Percentiles rank a stretch among this genome's conserved stretches.
phyloP scores from a whole-genome alignment of 2,113 vertebrate genomes.

The Cairina moschata region DNA sequence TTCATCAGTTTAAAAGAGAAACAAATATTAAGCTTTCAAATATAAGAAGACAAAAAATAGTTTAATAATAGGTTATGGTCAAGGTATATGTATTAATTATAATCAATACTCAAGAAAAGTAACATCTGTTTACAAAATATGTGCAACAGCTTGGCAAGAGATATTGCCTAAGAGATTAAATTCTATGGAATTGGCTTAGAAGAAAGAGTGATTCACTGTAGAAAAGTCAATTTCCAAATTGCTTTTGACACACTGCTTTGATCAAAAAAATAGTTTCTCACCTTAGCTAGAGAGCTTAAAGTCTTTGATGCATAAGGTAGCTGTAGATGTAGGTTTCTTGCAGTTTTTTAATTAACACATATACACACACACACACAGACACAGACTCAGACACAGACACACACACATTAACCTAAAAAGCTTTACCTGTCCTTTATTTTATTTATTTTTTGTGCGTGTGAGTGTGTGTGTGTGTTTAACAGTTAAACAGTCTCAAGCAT shows the following conservation, averaged over 20 bases:
- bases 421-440: not conserved
- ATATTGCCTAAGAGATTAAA: not conserved
- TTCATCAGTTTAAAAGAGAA: not conserved
- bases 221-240: not conserved
- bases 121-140: not conserved
- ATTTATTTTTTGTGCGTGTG: not conserved
- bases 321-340: not conserved
- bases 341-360: not conserved
- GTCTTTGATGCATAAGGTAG: not conserved
- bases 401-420: not conserved
- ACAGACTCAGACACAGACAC: fast-evolving
- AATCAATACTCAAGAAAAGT: not conserved
- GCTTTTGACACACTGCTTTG: slow-evolving; percentile 1
- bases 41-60: not conserved
- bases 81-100: not conserved
- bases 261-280: not conserved
- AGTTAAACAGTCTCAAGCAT: not conserved
- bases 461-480: not conserved
- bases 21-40: not conserved
- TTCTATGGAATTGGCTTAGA: slow-evolving; percentile 13
- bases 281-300: not conserved
- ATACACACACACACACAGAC: fast-evolving
- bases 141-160: not conserved
- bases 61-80: not conserved
- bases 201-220: not conserved